A percentile compares a stretch with the other conserved stretches of the same genome.
Conservation (phyloP, 2,797 vertebrate genomes). For the Hipposideros larvatus region DNA sequence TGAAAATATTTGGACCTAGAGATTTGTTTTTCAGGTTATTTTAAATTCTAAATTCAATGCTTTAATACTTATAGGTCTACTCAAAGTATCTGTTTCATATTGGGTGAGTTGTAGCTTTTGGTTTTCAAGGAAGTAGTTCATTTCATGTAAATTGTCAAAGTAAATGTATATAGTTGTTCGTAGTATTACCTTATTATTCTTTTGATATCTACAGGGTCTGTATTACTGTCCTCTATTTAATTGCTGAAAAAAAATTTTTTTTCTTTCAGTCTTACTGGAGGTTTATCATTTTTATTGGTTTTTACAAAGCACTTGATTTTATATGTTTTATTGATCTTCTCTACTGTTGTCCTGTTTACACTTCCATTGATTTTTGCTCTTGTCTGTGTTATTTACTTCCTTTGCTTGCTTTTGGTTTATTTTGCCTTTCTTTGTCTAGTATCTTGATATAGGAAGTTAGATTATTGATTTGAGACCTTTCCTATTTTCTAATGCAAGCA, state of each 20-base stretch:
- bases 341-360: not conserved
- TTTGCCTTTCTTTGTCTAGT: conserved; percentile 24
- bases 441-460: conserved; percentile 15
- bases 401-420: conserved; percentile 43
- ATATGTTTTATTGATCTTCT: not conserved
- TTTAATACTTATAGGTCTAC: not conserved
- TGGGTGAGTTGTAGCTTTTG: not conserved
- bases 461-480: not conserved
- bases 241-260: not conserved
- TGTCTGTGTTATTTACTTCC: not conserved
- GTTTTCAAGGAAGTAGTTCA: conserved; percentile 17
- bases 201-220: not conserved
- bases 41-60: not conserved
- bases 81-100: conserved; percentile 31
- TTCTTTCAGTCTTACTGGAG: not conserved
- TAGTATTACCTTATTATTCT: not conserved
- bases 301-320: conserved; percentile 4
- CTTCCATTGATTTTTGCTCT: not conserved
- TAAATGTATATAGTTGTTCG: not conserved
- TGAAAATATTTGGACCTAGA: conserved; percentile 5
- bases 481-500: not conserved
- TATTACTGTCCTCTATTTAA: not conserved
- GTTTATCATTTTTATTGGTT: conserved; percentile 3
- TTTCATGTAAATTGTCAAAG: conserved; percentile 17
- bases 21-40: not conserved